These are phyloP conservation scores for Lophura swinhoii DNA, from an alignment of 2,797 vertebrate genomes.

Conservation along the genomic window DNA sequence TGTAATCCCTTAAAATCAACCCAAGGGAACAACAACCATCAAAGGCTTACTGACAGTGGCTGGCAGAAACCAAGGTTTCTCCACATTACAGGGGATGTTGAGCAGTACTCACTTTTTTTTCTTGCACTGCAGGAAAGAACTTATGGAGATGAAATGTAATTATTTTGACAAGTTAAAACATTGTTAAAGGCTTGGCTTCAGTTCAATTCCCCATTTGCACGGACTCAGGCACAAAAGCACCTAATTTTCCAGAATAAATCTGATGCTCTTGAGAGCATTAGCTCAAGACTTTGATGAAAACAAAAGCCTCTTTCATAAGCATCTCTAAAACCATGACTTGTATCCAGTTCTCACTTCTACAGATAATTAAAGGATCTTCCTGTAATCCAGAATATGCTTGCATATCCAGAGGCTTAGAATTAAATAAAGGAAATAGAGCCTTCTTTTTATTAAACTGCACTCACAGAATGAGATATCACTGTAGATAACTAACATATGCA, in stretches of 20 bases:
- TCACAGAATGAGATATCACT: background rate
- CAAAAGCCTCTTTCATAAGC: background rate
- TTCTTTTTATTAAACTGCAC: background rate
- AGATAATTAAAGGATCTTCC: background rate
- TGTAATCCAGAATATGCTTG: background rate
- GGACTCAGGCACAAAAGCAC: background rate
- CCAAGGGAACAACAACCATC: background rate
- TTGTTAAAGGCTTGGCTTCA: background rate
- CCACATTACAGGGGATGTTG: background rate
- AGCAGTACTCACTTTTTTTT: background rate
- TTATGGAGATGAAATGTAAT: background rate
- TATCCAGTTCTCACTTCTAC: background rate
- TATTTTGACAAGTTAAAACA: constrained; percentile 10
- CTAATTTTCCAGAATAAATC: background rate
- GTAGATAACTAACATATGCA: background rate
- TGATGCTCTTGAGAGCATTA: background rate
- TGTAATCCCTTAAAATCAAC: background rate
- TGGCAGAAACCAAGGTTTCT: background rate
- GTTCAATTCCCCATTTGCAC: background rate
- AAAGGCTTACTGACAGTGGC: background rate
- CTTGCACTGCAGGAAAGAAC: background rate
- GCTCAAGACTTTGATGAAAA: background rate
- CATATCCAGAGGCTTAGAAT: background rate
- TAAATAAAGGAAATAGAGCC: background rate
- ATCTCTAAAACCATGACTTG: background rate